Evolutionary conservation across 2,888 invertebrate genomes (phyloP).

Genomic region (Synergus itoensis): DNA sequence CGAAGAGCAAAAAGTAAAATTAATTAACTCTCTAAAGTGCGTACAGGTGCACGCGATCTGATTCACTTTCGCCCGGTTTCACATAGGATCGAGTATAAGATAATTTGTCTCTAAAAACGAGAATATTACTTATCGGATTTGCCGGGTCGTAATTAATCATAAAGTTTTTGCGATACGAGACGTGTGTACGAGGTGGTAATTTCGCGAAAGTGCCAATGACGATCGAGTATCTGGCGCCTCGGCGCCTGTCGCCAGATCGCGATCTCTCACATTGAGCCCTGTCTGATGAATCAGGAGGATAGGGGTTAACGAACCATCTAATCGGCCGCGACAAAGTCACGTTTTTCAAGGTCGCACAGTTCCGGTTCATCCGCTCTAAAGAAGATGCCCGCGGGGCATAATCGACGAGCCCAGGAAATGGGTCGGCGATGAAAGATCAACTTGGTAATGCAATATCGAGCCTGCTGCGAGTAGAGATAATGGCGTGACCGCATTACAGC

Average conservation of each 20-base stretch:
- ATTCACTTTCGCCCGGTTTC: slow-evolving; percentile 23
- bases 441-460: slow-evolving; percentile 67
- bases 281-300: slow-evolving; percentile 32
- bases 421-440: slow-evolving; percentile 66
- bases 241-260: slow-evolving; percentile 15
- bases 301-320: slow-evolving; percentile 55
- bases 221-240: slow-evolving; percentile 24
- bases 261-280: background rate
- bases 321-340: slow-evolving; percentile 60
- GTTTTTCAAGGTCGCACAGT: slow-evolving; percentile 61
- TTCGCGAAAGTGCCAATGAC: slow-evolving; percentile 36
- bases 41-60: slow-evolving; percentile 36
- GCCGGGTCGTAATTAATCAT: slow-evolving; percentile 36
- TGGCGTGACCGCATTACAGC: slow-evolving; percentile 65
- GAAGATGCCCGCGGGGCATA: slow-evolving; percentile 53
- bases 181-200: slow-evolving; percentile 35
- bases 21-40: slow-evolving; percentile 31
- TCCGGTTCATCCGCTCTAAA: slow-evolving; percentile 50
- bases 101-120: slow-evolving; percentile 37
- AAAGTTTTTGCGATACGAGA: slow-evolving; percentile 24
- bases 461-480: slow-evolving; percentile 63
- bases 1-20: slow-evolving; percentile 11
- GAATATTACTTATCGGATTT: slow-evolving; percentile 38
- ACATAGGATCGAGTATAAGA: background rate
- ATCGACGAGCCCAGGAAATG: slow-evolving; percentile 57